phyloP scores from a whole-genome alignment of 2,113 vertebrate species.

The Rhodinocichla rosea region DNA sequence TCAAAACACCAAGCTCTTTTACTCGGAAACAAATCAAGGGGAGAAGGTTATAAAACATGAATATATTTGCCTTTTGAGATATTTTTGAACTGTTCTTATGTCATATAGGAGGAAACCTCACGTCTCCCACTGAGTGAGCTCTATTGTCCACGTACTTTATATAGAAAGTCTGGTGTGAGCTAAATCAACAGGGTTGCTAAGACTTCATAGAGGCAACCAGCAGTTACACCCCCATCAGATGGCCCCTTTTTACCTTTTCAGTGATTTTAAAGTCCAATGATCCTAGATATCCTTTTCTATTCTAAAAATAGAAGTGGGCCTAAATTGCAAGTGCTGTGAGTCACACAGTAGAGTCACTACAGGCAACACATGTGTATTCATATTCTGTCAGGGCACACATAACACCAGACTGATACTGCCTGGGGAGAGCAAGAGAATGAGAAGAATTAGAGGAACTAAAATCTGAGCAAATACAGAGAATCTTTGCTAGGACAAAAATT shows the following conservation, averaged over 20 bases:
- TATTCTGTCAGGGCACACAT: not conserved
- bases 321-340: not conserved
- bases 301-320: not conserved
- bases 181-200: not conserved
- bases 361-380: accelerated
- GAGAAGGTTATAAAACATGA: not conserved
- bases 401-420: not conserved
- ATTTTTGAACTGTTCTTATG: not conserved
- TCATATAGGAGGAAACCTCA: not conserved
- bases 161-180: not conserved
- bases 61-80: slow-evolving; percentile 8
- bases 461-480: not conserved
- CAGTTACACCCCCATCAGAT: not conserved
- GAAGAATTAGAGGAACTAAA: not conserved
- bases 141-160: not conserved
- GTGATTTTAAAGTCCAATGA: not conserved
- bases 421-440: not conserved
- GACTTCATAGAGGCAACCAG: not conserved
- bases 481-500: not conserved
- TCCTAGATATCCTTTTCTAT: not conserved
- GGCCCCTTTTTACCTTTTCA: not conserved
- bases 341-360: not conserved
- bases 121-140: not conserved
- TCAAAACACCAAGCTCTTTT: slow-evolving; percentile 44
- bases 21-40: slow-evolving; percentile 41